Evolutionary conservation across 2,113 vertebrate genomes (phyloP), one percentile per base, ranked within the genome.

Genomic region (Podarcis cretensis): DNA sequence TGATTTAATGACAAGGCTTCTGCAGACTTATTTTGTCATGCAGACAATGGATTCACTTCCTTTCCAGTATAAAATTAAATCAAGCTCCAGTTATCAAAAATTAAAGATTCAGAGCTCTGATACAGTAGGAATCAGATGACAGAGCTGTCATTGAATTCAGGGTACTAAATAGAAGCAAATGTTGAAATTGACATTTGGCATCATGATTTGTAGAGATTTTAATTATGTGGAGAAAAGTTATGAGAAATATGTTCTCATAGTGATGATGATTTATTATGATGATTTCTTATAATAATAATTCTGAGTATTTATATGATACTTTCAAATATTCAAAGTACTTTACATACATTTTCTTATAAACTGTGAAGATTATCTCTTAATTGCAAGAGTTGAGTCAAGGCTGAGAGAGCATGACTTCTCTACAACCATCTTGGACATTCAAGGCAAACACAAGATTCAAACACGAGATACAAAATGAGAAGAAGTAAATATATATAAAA

Each of bases 311-410:
- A 89, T 86, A 40, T 92, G 87, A 90, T 86, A 92, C 87, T 92
- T 93, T 92, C 87, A 94, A 90, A 87, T 87, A 85, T 87, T 93
- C 90, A 18, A 86, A 95, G 48, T 91, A 13, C 93, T 90, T 85
- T 91, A 43, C 87, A 95, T 90, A 89, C 37, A 0, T 81, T 92
- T 89, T 92, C 73, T 32, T 73, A n/a, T 73, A 73, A 73, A n/a
- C n/a, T 16, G 59, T 63, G 4, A 63, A 3, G 16, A 63, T 63
- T 63, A 63, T 20, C 16, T 63, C 59, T 18, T 5, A 18, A 63
- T 63, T 63, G 59, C 59, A 63, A 59, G 13, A 59, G 57, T 18
- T 59, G 14, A 18, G 37, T 71, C 10, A 27, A 12, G 35, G 35
- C 21, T 25, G 35, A 40, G 35, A 76, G 35, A 43, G 20, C 27